phyloP scores from a whole-genome alignment of 2,797 vertebrate species.

The Typhlichthys subterraneus region DNA sequence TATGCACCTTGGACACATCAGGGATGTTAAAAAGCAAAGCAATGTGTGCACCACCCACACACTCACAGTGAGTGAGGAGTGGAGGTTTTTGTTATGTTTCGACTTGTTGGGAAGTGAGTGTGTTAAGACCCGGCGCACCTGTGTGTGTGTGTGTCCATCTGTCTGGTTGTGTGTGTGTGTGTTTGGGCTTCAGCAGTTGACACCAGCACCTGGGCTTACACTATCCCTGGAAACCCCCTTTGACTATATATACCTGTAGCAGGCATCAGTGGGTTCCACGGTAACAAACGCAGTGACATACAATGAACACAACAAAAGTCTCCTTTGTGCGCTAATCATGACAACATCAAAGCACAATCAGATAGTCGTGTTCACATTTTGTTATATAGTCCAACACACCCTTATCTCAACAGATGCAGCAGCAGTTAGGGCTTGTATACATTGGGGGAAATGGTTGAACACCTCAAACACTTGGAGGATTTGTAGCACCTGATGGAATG shows the following conservation, averaged over 20 bases:
- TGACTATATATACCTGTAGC: conserved; percentile 41
- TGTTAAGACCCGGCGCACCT: no score
- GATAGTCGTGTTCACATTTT: conserved; percentile 11
- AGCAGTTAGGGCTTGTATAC: no score
- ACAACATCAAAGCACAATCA: conserved; percentile 9
- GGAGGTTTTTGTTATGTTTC: no score
- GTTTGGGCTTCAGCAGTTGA: conserved; percentile 30
- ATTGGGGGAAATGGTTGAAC: no score
- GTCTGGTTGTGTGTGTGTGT: neutral
- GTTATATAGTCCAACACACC: neutral
- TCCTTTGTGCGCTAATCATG: conserved; percentile 15
- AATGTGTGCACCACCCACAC: no score
- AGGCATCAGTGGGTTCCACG: conserved; percentile 31
- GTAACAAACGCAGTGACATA: conserved; percentile 8
- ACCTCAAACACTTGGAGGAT: no score
- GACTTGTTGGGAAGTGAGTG: no score
- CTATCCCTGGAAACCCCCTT: conserved; percentile 37
- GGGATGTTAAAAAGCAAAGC: no score
- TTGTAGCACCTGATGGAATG: no score
- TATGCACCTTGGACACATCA: no score
- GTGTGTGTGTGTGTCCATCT: neutral
- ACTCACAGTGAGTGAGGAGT: no score
- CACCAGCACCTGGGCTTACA: conserved; percentile 51
- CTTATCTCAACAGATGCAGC: neutral
- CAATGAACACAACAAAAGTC: conserved; percentile 6